These are phyloP conservation scores for Melanotaenia parkinsoni DNA, from an alignment of 2,797 vertebrate species.

Conservation along the genomic window DNA sequence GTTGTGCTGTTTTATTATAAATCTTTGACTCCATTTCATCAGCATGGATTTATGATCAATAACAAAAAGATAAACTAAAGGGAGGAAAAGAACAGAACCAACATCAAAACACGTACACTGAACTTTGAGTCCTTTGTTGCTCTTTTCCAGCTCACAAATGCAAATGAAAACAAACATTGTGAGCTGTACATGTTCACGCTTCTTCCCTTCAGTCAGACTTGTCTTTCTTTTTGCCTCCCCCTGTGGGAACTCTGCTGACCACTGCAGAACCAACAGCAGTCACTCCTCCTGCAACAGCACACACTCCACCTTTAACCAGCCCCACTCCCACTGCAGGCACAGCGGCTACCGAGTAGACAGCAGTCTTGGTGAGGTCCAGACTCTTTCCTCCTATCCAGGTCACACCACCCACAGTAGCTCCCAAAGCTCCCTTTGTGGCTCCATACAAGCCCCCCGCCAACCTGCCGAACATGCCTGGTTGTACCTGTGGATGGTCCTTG, in stretches of 20 bases:
- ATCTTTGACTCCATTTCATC: conserved; percentile 23
- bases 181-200: conserved; percentile 27
- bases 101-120: conserved; percentile 50
- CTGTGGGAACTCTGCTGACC: conserved; percentile 92
- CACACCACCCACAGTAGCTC: conserved; percentile 92
- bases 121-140: conserved; percentile 59
- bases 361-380: conserved; percentile 93
- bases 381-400: conserved; percentile 97
- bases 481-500: conserved; percentile 91
- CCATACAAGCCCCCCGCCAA: conserved; percentile 93
- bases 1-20: conserved; percentile 35
- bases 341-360: conserved; percentile 89
- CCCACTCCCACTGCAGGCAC: conserved; percentile 92
- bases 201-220: conserved; percentile 92
- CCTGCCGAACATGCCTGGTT: conserved; percentile 92
- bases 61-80: conserved; percentile 9
- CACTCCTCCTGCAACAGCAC: conserved; percentile 92
- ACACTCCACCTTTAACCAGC: conserved; percentile 93
- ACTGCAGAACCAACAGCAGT: conserved; percentile 93
- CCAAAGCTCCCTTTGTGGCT: conserved; percentile 93
- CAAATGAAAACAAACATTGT: conserved; percentile 39
- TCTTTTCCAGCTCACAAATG: conserved; percentile 44
- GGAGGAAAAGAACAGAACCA: conserved; percentile 24
- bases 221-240: conserved; percentile 96
- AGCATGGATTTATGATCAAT: conserved; percentile 31